phyloP scores from a whole-genome alignment of 2,797 vertebrate genomes.

The Ctenopoma kingsleyae region DNA sequence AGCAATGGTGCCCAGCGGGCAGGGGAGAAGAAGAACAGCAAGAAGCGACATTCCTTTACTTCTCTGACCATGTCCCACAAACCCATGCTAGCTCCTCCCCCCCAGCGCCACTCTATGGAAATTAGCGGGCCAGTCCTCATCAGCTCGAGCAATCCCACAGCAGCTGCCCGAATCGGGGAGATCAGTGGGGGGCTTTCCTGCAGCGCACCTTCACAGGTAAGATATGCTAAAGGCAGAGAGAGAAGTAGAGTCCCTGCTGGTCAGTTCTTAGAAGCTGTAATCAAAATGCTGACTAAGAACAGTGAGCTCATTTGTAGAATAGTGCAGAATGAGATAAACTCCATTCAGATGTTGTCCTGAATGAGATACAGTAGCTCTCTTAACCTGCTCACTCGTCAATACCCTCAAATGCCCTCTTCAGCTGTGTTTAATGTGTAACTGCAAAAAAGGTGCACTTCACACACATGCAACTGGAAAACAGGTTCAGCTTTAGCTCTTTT shows the following conservation, averaged over 20 bases:
- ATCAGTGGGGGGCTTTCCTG: conserved; percentile 95
- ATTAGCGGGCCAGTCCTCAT: conserved; percentile 99
- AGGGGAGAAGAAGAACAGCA: conserved; percentile 98
- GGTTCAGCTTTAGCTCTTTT: conserved; percentile 28
- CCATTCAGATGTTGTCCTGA: background rate
- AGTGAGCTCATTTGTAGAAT: conserved; percentile 4
- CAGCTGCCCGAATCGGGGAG: conserved; percentile 95
- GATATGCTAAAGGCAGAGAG: background rate
- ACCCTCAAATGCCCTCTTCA: conserved; percentile 31
- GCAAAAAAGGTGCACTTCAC: conserved; percentile 5
- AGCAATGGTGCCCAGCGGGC: conserved; percentile 88
- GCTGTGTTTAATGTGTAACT: conserved; percentile 33
- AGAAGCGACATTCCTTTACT: conserved; percentile 98
- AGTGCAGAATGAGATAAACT: background rate
- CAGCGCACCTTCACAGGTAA: conserved; percentile 98
- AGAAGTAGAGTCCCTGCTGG: background rate
- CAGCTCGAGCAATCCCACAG: conserved; percentile 98
- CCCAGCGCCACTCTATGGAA: conserved; percentile 99
- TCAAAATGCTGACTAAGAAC: background rate
- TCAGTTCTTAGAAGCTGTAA: background rate
- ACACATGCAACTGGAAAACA: conserved; percentile 14
- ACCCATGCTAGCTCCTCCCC: conserved; percentile 90
- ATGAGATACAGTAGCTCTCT: conserved; percentile 3
- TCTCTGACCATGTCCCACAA: conserved; percentile 99
- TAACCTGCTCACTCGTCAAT: conserved; percentile 34